phyloP scores from a whole-genome alignment of 2,113 vertebrate species.

The Pardalotus punctatus region DNA sequence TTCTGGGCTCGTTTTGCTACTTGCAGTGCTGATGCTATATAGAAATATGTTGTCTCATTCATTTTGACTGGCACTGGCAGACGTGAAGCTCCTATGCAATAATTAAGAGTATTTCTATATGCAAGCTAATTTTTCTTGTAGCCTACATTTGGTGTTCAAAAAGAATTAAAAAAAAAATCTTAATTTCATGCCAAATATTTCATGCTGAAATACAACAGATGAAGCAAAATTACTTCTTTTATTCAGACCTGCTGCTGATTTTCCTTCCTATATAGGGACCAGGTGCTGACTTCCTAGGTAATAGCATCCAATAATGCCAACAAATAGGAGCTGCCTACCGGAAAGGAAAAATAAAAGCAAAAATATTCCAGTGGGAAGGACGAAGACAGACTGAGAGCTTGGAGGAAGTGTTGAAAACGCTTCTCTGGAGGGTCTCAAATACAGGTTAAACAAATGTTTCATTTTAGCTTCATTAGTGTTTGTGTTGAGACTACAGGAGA shows the following conservation, averaged over 20 bases:
- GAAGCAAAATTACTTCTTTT: background rate
- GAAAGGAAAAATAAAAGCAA: background rate
- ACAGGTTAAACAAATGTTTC: background rate
- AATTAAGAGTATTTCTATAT: conserved; percentile 12
- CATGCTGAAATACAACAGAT: background rate
- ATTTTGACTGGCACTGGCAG: background rate
- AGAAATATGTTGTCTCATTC: background rate
- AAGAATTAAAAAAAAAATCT: background rate
- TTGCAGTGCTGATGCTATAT: background rate
- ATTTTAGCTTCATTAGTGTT: background rate
- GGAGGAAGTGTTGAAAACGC: background rate
- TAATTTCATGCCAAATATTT: background rate
- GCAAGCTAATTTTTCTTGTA: background rate
- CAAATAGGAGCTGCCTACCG: background rate
- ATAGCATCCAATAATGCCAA: background rate
- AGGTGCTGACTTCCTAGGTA: background rate
- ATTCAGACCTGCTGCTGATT: background rate
- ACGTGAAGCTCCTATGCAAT: background rate
- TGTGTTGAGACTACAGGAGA: background rate
- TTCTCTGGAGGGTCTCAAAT: background rate
- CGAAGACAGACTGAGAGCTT: background rate
- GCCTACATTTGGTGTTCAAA: background rate
- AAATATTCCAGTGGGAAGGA: background rate
- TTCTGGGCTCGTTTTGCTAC: background rate
- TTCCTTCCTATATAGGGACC: background rate